Conservation (phyloP, 2,113 vertebrate species). For the Amazona vittata region DNA sequence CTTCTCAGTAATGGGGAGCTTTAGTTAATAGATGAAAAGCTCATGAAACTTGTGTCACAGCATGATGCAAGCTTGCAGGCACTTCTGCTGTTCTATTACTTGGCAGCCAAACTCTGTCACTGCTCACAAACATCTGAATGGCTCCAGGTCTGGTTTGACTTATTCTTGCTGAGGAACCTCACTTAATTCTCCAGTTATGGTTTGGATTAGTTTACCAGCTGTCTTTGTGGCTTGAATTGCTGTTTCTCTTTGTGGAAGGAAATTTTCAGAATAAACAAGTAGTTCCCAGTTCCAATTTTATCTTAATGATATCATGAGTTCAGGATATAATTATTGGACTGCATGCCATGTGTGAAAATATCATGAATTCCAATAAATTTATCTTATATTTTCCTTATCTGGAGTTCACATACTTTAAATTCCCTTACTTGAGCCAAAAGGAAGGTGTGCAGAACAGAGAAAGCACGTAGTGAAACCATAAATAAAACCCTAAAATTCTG, state of each 20-base stretch:
- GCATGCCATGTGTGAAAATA: not conserved
- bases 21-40: not conserved
- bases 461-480: not conserved
- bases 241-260: constrained; percentile 3
- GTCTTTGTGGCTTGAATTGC: not conserved
- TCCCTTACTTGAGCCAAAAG: not conserved
- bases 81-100: not conserved
- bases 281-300: not conserved
- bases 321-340: not conserved
- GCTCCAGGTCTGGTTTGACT: not conserved
- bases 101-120: not conserved
- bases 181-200: not conserved
- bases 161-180: not conserved
- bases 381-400: not conserved
- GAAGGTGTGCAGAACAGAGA: not conserved
- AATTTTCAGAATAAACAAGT: constrained; percentile 17
- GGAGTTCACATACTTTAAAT: not conserved
- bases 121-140: not conserved
- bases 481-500: not conserved
- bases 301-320: not conserved
- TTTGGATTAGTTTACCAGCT: constrained; percentile 7
- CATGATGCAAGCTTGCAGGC: not conserved
- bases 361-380: not conserved
- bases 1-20: not conserved
- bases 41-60: not conserved